phyloP scores from a whole-genome alignment of 2,797 vertebrate genomes.

The Typhlichthys eigenmanni region DNA sequence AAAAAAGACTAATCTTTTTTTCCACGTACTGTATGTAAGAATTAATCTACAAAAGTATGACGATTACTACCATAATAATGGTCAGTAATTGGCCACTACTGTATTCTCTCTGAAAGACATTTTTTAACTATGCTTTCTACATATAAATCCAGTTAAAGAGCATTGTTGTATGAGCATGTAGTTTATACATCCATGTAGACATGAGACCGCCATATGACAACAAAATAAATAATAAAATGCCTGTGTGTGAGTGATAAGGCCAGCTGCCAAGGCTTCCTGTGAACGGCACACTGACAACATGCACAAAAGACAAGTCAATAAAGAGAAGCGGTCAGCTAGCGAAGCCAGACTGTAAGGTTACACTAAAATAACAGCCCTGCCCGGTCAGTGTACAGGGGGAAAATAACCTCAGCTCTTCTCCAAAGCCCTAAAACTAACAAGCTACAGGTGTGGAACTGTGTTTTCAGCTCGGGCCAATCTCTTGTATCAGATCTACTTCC shows the following conservation, averaged over 20 bases:
- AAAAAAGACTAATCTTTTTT: constrained; percentile 55
- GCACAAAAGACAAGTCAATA: not conserved
- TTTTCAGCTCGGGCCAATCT: constrained; percentile 44
- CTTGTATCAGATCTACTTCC: constrained; percentile 50
- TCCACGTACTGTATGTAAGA: constrained; percentile 44
- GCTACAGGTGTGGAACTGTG: constrained; percentile 58
- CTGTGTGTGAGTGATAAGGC: not conserved
- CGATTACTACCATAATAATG: constrained; percentile 43
- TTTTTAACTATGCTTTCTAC: constrained; percentile 4
- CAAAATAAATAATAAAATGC: not conserved
- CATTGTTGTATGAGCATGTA: not conserved
- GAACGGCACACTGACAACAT: constrained; percentile 6
- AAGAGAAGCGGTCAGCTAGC: not conserved
- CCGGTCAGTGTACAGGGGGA: not conserved
- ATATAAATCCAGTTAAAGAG: constrained; percentile 9
- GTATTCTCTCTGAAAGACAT: constrained; percentile 7
- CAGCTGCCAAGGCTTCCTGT: not conserved
- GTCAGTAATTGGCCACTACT: constrained; percentile 32
- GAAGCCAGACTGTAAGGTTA: constrained; percentile 30
- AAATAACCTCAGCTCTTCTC: constrained; percentile 30
- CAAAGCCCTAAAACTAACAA: constrained; percentile 49
- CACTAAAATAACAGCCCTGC: constrained; percentile 31
- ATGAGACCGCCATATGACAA: constrained; percentile 1
- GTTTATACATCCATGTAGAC: not conserved
- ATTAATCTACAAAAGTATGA: constrained; percentile 47